Conservation (phyloP, 1,140 invertebrate species). For the Lepidurus couesii region DNA sequence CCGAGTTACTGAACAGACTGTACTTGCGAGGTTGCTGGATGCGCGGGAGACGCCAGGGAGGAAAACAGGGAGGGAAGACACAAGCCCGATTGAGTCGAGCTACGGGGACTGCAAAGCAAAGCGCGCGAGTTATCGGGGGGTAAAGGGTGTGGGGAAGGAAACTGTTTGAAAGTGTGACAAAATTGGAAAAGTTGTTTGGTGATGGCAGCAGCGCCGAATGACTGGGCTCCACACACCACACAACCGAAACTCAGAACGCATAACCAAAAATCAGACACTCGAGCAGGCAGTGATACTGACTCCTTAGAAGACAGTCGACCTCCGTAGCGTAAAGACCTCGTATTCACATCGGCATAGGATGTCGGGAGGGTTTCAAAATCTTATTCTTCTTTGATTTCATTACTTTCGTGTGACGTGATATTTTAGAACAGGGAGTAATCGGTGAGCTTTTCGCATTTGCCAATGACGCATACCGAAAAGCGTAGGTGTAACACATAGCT, state of each 20-base stretch:
- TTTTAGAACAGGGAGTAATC: neutral
- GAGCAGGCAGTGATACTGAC: neutral
- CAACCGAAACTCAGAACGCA: neutral
- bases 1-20: neutral
- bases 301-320: constrained; percentile 6
- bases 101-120: neutral
- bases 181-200: constrained; percentile 5
- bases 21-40: neutral
- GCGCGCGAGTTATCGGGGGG: neutral
- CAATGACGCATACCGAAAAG: neutral
- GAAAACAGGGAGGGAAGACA: neutral
- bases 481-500: neutral
- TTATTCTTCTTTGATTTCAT: neutral
- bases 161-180: constrained; percentile 2
- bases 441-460: neutral
- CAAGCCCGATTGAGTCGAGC: neutral
- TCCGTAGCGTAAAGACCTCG: neutral
- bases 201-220: constrained; percentile 10
- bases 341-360: neutral
- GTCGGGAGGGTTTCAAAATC: neutral
- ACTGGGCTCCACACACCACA: neutral
- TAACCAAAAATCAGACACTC: neutral
- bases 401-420: neutral
- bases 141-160: neutral
- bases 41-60: neutral